Percentiles rank a stretch among this genome's conserved stretches.
phyloP scores from a whole-genome alignment of 1,140 invertebrate species.

The Heliconius eleuchia region DNA sequence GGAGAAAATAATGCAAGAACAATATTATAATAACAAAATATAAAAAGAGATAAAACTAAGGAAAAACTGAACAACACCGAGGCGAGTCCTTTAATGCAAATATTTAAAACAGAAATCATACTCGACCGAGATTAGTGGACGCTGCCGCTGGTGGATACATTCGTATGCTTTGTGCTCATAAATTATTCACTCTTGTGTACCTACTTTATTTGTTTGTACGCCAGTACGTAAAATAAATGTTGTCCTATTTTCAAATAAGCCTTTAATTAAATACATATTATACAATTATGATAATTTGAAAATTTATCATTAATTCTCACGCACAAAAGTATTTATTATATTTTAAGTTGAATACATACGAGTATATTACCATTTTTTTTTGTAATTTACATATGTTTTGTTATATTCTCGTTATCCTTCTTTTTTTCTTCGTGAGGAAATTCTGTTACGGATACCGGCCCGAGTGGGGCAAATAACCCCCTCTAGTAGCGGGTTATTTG shows the following conservation, averaged over 20 bases:
- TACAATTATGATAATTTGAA: neutral
- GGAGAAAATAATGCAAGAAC: neutral
- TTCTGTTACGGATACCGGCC: no score
- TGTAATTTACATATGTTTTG: no score
- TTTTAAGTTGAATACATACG: no score
- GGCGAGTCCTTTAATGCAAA: slow-evolving; percentile 17
- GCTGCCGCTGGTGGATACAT: neutral
- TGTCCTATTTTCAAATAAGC: neutral
- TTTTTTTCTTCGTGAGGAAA: no score
- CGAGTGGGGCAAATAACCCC: no score
- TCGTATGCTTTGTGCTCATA: slow-evolving; percentile 19
- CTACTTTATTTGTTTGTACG: neutral
- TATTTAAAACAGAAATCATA: slow-evolving; percentile 22
- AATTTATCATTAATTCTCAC: neutral
- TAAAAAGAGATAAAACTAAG: neutral
- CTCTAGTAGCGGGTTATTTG: no score
- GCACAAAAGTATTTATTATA: no score
- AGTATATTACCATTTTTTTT: no score
- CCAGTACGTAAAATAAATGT: neutral
- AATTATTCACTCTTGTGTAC: slow-evolving; percentile 16
- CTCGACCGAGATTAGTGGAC: slow-evolving; percentile 25
- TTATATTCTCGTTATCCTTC: no score
- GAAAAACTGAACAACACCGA: neutral
- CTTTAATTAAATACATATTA: neutral
- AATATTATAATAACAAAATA: neutral